These are phyloP conservation scores for Thripadectes ignobilis DNA, from an alignment of 2,797 vertebrate genomes.

Conservation along the genomic window DNA sequence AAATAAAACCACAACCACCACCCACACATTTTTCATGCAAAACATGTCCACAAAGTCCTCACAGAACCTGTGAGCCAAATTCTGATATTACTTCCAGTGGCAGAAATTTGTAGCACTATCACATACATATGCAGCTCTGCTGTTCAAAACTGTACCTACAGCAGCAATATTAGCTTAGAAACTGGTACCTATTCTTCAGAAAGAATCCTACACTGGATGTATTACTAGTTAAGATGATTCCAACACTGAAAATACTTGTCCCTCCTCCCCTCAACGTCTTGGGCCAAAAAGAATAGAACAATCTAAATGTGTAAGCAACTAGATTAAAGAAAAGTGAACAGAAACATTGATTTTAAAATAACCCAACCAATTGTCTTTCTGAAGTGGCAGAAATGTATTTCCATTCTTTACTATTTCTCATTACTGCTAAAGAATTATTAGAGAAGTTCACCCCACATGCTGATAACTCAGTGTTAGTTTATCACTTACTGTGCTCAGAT, in stretches of 20 bases:
- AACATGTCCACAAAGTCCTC: background rate
- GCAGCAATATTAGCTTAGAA: background rate
- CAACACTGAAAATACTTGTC: background rate
- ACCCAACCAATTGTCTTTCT: background rate
- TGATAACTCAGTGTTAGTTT: background rate
- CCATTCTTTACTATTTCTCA: background rate
- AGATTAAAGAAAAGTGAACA: background rate
- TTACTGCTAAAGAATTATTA: background rate
- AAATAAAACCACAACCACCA: background rate
- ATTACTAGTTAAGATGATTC: background rate
- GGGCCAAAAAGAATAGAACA: background rate
- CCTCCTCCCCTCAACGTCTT: background rate
- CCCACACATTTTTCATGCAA: background rate
- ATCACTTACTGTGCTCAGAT: background rate
- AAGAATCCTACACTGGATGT: accelerated
- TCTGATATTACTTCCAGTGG: background rate
- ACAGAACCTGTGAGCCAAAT: background rate
- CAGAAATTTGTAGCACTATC: background rate
- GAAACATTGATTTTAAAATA: background rate
- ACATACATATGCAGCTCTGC: background rate
- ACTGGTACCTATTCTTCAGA: background rate
- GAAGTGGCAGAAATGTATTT: background rate
- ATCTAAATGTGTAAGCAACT: background rate
- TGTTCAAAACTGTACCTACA: background rate
- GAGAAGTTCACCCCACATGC: background rate